Percentiles rank a stretch among this genome's conserved stretches.
Conservation (phyloP, 2,888 invertebrate genomes). For the Tenthredo distinguenda region DNA sequence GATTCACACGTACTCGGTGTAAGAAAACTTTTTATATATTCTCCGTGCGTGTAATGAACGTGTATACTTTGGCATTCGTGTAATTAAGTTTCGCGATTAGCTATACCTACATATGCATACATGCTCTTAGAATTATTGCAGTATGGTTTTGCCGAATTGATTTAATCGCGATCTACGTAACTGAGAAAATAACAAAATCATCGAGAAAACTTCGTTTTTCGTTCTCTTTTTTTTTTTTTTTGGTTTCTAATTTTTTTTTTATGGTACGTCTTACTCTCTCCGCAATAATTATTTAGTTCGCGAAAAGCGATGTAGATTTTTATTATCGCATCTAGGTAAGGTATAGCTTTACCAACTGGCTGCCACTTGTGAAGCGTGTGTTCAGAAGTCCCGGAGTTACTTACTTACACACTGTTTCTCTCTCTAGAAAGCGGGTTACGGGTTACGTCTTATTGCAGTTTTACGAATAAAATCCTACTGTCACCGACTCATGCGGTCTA, state of each 20-base stretch:
- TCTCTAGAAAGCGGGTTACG: constrained; percentile 2
- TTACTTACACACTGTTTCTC: constrained; percentile 2
- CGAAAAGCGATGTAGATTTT: neutral
- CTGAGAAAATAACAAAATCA: neutral
- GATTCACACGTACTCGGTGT: neutral
- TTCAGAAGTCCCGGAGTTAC: neutral
- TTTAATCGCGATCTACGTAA: neutral
- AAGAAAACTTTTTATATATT: neutral
- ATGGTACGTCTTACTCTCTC: neutral
- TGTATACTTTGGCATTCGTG: neutral
- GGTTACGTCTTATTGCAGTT: neutral
- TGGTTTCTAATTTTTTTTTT: neutral
- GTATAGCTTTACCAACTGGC: neutral
- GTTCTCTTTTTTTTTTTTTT: neutral
- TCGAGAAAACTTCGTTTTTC: neutral
- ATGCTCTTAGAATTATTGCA: neutral
- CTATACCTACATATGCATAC: no score
- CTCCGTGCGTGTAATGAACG: neutral
- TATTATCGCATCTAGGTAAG: neutral
- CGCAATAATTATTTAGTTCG: neutral
- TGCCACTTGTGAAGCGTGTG: neutral
- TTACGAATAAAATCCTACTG: neutral
- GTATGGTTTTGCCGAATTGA: neutral
- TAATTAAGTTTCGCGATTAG: neutral
- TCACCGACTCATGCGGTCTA: neutral